Evolutionary conservation across 2,113 vertebrate genomes (phyloP), one percentile per base, ranked within the genome.

Genomic region (Sander vitreus): DNA sequence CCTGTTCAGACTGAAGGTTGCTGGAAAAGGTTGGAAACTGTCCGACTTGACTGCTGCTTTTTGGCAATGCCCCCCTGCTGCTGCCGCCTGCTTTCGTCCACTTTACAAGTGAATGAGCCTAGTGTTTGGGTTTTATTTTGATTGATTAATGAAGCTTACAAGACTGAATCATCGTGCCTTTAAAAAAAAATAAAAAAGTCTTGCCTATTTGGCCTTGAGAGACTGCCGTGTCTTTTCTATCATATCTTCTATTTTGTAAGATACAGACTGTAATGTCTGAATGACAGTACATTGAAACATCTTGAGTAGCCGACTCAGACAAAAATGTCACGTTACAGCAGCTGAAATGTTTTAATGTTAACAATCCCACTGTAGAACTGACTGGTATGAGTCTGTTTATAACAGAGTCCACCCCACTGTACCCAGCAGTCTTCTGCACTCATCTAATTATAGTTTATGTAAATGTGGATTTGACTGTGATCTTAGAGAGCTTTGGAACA

Each of bases 371-470:
- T 16, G 8, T 18, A 8, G 21, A 27, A 36, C 21, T 55, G 36
- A 59, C 55, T 72, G 79, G 23, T 27, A 62, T 11, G 75, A 48
- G 43, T 78, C 62, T 76, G 65, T 33, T 58, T 21, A 69, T 57
- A 43, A 66, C 65, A 39, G 30, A 63, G 60, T 83, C 73, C 75
- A 81, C 75, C 75, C 74, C 87, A 75, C 73, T 72, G 76, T 7
- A 53, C 59, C 62, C 78, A 57, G 74, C 53, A 55, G 47, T 80
- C 73, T 73, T 55, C 19, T 76, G 70, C 45, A 43, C 15, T 36
- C 68, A 16, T 68, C 73, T 91, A 88, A 91, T 89, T 88, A 86
- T 72, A 89, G 71, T 45, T 57, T 23, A 69, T 81, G 70, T 71
- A 68, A 82, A 81, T 64, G 39, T 15, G 10, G 53, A 79, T 50